Percentiles rank a stretch among this genome's conserved stretches.
These are phyloP conservation scores for Scytalopus superciliaris DNA, from an alignment of 2,113 vertebrate species.

Conservation along the genomic window DNA sequence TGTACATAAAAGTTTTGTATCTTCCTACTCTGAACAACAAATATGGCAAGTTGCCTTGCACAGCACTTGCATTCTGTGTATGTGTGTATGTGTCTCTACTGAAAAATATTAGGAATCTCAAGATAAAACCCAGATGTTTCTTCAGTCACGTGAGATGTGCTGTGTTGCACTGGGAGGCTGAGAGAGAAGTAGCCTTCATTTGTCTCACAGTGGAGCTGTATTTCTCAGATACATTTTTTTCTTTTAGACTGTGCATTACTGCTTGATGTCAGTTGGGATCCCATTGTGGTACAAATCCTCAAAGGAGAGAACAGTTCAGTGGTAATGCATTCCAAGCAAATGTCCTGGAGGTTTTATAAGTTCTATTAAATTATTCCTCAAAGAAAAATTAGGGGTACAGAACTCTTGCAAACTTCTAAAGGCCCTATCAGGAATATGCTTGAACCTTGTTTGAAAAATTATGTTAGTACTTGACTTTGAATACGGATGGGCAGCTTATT, in stretches of 20 bases:
- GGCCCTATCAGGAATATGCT: neutral
- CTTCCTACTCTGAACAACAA: neutral
- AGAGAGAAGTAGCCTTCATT: neutral
- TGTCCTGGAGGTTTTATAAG: constrained; percentile 19
- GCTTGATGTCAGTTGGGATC: neutral
- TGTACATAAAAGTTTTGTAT: neutral
- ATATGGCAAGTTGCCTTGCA: neutral
- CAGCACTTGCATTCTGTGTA: neutral
- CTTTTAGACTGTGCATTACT: neutral
- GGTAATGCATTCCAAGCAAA: constrained; percentile 12
- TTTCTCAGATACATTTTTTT: neutral
- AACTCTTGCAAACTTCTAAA: neutral
- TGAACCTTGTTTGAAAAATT: neutral
- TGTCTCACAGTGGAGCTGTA: neutral
- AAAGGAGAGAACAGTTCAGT: neutral
- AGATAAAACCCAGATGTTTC: constrained; percentile 30
- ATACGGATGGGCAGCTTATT: neutral
- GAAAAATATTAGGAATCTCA: neutral
- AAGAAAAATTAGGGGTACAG: neutral
- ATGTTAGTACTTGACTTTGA: neutral
- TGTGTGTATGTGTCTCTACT: neutral
- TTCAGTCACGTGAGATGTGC: neutral
- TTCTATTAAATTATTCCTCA: neutral
- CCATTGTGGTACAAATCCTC: neutral
- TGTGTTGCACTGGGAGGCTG: neutral